Evolutionary conservation across 1,140 invertebrate species (phyloP), one percentile per base, ranked within the genome.

Genomic region (Semibalanus balanoides): DNA sequence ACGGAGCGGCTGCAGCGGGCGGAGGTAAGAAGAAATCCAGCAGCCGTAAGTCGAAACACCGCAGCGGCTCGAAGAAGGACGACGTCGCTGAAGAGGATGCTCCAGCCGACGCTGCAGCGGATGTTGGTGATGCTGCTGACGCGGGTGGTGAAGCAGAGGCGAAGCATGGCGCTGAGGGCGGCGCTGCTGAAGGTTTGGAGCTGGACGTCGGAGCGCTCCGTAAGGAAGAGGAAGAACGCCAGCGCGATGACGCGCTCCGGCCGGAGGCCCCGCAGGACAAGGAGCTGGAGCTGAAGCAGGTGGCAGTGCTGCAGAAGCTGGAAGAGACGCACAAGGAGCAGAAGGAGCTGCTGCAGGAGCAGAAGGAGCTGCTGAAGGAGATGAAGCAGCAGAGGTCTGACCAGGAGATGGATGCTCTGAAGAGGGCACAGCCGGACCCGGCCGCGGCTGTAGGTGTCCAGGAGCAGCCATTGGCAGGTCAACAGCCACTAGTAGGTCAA

Each of bases 251-350:
- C 70, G 29, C n/a, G 70, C n/a, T 30, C 0, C 9, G n/a, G 9
- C 14, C 51, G 7, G 51, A 14, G 14, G 51, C 7, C 51, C 51
- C 51, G 11, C 51, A 64, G 51, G 22, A 11, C 7, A 64, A 64
- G 51, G 22, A 64, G 22, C 22, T 72, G 25, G 70, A 72, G 29
- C 1, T 14, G 25, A 72, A 72, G 29, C 70, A 72, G 70, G 70
- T 29, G 70, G 11, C 9, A n/a, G 70, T 72, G 70, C 29, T 72
- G 28, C n/a, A 72, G 70, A 72, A 72, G 70, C 70, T 72, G 70
- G 28, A 72, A n/a, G 70, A 72, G 70, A 72, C 70, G 9, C 70
- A 72, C 70, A 28, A 72, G 70, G 28, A 72, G 29, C 70, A 72
- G 70, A 72, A 72, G 70, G 70, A 28, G 28, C 29, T 72, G n/a